phyloP scores from a whole-genome alignment of 2,113 vertebrate species.

The Pomatorhinus ruficollis region DNA sequence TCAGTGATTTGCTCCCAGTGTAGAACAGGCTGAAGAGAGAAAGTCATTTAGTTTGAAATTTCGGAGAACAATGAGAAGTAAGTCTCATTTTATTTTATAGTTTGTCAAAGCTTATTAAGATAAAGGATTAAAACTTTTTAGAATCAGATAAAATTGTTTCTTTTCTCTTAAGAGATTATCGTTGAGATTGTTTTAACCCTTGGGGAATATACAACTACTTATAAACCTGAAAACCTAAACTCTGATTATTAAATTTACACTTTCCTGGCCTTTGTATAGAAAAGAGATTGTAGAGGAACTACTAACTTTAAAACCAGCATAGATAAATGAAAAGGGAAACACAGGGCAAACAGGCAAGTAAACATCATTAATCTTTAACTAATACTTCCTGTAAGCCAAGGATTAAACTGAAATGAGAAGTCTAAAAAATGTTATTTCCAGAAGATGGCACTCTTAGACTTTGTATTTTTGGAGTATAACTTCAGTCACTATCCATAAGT shows the following conservation, averaged over 20 bases:
- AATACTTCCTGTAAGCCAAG: background rate
- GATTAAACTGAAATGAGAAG: background rate
- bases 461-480: background rate
- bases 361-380: slow-evolving; percentile 43
- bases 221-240: background rate
- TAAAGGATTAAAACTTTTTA: background rate
- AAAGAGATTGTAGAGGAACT: background rate
- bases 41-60: background rate
- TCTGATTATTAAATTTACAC: background rate
- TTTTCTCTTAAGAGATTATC: background rate
- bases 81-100: background rate
- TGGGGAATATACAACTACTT: background rate
- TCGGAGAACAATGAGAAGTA: background rate
- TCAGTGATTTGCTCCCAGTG: background rate
- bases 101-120: background rate
- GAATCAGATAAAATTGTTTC: background rate
- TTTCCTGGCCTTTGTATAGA: background rate
- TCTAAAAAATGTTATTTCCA: slow-evolving; percentile 36
- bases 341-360: slow-evolving; percentile 31
- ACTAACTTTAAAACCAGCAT: background rate
- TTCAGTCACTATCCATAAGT: background rate
- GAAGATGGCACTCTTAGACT: slow-evolving; percentile 75
- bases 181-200: background rate
- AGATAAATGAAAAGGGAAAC: slow-evolving; percentile 19
- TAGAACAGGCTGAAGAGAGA: background rate